Percentiles rank a stretch among this genome's conserved stretches.
Evolutionary conservation across 2,888 invertebrate genomes (phyloP).

Genomic region (Idaea dimidiata): DNA sequence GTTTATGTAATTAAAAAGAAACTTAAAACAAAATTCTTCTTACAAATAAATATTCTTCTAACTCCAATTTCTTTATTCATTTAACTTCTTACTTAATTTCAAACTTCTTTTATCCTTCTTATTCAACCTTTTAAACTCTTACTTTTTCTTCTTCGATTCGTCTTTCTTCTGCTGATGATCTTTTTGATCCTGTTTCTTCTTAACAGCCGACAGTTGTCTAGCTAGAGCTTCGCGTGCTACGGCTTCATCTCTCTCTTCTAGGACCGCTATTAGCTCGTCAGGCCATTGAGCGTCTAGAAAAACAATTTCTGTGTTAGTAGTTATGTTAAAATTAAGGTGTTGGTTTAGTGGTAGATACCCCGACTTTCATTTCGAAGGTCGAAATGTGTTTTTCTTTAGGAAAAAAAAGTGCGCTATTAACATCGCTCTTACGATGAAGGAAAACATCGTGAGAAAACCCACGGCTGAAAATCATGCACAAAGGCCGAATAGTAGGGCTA

Average conservation of each 20-base stretch:
- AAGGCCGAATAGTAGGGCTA: no score
- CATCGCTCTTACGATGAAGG: no score
- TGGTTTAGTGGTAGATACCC: no score
- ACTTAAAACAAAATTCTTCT: slow-evolving; percentile 8
- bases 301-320: neutral
- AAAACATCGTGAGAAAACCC: no score
- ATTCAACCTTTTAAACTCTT: slow-evolving; percentile 15
- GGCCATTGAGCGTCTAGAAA: slow-evolving; percentile 51
- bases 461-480: no score
- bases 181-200: slow-evolving; percentile 54
- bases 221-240: slow-evolving; percentile 46
- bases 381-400: no score
- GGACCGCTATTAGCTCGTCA: slow-evolving; percentile 43
- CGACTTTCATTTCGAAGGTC: no score
- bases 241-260: slow-evolving; percentile 57
- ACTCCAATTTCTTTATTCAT: neutral
- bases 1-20: neutral
- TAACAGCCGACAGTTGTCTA: slow-evolving; percentile 45
- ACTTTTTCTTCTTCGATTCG: slow-evolving; percentile 46
- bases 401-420: no score
- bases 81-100: neutral
- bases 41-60: slow-evolving; percentile 1
- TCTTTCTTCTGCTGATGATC: slow-evolving; percentile 36
- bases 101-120: slow-evolving; percentile 24
- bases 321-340: no score